phyloP scores from a whole-genome alignment of 2,113 vertebrate genomes.

The Hippocampus abdominalis region DNA sequence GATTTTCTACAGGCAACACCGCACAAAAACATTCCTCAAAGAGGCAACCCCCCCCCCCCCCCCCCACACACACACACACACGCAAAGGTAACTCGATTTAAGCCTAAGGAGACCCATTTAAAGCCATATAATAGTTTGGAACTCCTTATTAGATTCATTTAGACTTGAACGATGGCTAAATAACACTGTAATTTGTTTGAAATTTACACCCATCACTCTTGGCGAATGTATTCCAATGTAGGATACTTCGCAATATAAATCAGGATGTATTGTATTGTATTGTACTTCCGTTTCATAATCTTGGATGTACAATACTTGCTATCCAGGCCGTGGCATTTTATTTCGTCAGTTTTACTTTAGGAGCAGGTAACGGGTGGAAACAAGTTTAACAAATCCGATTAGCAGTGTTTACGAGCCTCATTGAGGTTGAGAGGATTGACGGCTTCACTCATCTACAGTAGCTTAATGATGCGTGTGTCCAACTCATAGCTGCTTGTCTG shows the following conservation, averaged over 20 bases:
- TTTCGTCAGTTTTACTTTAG: conserved; percentile 20
- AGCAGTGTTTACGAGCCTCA: conserved; percentile 48
- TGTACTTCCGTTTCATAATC: neutral
- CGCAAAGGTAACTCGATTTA: neutral
- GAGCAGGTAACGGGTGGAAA: conserved; percentile 38
- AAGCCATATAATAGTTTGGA: neutral
- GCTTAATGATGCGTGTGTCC: conserved; percentile 58
- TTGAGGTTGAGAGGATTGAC: conserved; percentile 45
- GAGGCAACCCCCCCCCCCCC: too few species aligned
- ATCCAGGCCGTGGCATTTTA: neutral
- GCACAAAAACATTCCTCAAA: too few species aligned
- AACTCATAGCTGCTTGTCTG: conserved; percentile 52
- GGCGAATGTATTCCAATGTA: neutral
- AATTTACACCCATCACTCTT: neutral
- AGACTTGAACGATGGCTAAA: neutral
- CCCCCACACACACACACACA: too few species aligned
- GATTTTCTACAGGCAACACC: too few species aligned
- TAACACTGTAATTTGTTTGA: too few species aligned
- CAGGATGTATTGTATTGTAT: too few species aligned
- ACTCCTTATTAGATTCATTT: neutral
- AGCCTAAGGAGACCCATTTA: neutral
- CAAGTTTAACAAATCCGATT: conserved; percentile 46
- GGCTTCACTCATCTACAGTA: conserved; percentile 59
- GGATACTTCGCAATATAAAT: neutral
- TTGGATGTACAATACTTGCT: neutral